Base-by-base conservation (phyloP, 1,140 invertebrate genomes). In the Drosophila navojoa region DNA sequence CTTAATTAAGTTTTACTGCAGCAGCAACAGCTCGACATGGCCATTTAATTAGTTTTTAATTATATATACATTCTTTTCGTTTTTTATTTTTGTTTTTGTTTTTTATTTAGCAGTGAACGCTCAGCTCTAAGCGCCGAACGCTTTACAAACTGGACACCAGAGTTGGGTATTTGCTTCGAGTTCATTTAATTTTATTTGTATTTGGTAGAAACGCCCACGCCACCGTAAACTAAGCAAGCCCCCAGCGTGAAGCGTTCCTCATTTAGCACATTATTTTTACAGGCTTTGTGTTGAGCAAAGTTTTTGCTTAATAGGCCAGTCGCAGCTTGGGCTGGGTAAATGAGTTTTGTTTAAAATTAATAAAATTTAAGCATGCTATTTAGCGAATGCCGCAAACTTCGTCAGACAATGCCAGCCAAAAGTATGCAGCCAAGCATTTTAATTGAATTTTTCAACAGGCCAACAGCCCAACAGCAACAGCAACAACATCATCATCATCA, bases 121-220 rank as follows among this genome's bases (percentile, higher is more conserved):
- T 27, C 27, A 27, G 27, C 4, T 4, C 5, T 27, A 5, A 27
- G 5, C 27, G n/a, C 40, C 38, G 19, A 60, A 66, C 32, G 52
- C 61, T 72, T 62, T 60, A 38, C 40, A 54, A 52, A 59, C 47
- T 44, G 52, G 69, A 52, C 63, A 42, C 53, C 27, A 38, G 40
- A 76, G 73, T 77, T 81, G 69, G 32, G 62, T 86, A 72, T 81
- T 76, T 77, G 63, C 74, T 79, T 82, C 79, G 76, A 86, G 76
- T 79, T 87, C 81, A 82, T 78, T 87, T 86, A 87, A 86, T 86
- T 86, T 86, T 86, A 86, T 86, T 86, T 86, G 81, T 86, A 87
- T 86, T 81, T 76, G 82, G 60, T 45, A 86, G 59, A 54, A 40
- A 57, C 54, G 55, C 49, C 47, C 35, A 11, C 54, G 50, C 38